Conservation (phyloP, 2,888 invertebrate species). For the Mesochorus sp. region DNA sequence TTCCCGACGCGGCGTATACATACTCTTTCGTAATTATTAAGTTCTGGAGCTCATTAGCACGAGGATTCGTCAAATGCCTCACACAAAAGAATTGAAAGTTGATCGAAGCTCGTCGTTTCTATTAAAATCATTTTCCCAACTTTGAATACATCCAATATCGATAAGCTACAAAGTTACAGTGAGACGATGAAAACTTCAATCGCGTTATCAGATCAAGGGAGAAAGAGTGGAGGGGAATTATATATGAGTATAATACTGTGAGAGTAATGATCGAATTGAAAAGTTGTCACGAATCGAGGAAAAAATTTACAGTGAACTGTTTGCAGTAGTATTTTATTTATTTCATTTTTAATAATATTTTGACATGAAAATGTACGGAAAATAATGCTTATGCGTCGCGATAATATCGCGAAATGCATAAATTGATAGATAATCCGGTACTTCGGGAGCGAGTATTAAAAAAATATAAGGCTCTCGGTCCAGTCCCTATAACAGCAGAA, state of each 20-base stretch:
- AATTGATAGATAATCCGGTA: constrained; percentile 26
- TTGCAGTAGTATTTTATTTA: not conserved
- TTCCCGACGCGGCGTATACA: not conserved
- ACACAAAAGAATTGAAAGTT: not conserved
- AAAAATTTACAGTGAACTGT: too few relatives aligned
- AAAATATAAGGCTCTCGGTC: not conserved
- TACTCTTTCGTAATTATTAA: constrained; percentile 32
- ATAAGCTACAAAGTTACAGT: constrained; percentile 31
- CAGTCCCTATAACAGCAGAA: not conserved
- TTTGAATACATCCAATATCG: not conserved
- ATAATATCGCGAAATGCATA: not conserved
- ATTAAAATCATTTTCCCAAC: constrained; percentile 5
- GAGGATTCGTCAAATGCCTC: constrained; percentile 18
- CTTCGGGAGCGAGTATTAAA: not conserved
- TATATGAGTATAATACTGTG: not conserved
- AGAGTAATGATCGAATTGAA: not conserved
- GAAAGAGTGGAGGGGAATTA: too few relatives aligned
- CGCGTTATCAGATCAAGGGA: not conserved
- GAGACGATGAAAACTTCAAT: not conserved
- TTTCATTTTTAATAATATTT: not conserved
- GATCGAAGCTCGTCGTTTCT: constrained; percentile 15
- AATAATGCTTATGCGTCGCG: not conserved
- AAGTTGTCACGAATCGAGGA: not conserved
- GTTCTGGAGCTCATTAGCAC: constrained; percentile 49
- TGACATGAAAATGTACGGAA: not conserved